Evolutionary conservation across 2,888 invertebrate genomes (phyloP), one percentile per base, ranked within the genome.

Genomic region (Proisotoma minuta): DNA sequence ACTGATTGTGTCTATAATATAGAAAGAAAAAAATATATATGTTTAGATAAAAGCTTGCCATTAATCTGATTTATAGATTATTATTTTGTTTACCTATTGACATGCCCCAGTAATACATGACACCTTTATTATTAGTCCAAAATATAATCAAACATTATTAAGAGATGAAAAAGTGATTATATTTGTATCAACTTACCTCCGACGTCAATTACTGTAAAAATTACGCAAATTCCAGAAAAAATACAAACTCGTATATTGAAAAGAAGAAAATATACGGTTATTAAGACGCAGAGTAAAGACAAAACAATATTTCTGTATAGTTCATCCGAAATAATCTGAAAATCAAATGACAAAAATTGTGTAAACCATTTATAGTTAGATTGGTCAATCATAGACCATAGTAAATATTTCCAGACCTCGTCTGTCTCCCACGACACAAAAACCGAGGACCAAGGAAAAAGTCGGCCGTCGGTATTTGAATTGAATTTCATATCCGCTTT

Each of bases 21-120:
- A n/a, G n/a, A n/a, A n/a, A n/a, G n/a, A n/a, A n/a, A n/a, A n/a
- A n/a, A n/a, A 79, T 50, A 82, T 74, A 34, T 34, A 34, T 34
- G 8, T 34, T 34, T 10, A n/a, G n/a, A n/a, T n/a, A 12, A 34
- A 34, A 10, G 34, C 34, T 34, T 34, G 10, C 12, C 12, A 8
- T 10, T 34, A 10, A 34, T 34, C 34, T 34, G 8, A 12, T 34
- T 34, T 10, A 12, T 8, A 8, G 8, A 10, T 12, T 8, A 34
- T 12, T 34, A 34, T 10, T 34, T 34, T 10, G 8, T 34, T 34
- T 8, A 34, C 8, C 89, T 43, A 91, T 86, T 2, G 89, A 88
- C 76, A 90, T 81, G 2, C 87, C 89, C 89, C 89, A 89, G 68
- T 84, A 82, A 75, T 87, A 86, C 87, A 88, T 88, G 76, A 84